Base-by-base conservation (phyloP, 64 coral and sea anemone species). In the Dendrophyllia cribrosa region DNA sequence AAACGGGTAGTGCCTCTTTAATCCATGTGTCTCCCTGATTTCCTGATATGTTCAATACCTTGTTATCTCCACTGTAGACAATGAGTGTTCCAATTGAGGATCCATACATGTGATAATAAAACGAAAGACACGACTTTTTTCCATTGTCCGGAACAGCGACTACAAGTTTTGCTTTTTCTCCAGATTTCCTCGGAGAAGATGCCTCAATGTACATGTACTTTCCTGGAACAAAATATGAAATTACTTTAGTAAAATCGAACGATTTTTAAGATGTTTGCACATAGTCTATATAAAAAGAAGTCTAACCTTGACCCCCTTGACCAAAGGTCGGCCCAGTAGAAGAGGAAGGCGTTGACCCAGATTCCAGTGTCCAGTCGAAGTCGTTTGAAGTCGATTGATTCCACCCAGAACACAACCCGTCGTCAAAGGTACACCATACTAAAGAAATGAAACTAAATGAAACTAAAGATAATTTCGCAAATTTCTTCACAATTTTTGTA, bases 61-160 rank as follows among this genome's bases (percentile, higher is more conserved):
- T 88, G 14, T 59, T 88, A 56, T 88, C 75, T 14, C 74, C 71
- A 71, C 45, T 76, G 52, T 74, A 75, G 0, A 88, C 71, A 44
- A 47, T 75, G 2, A 88, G 86, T 17, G 69, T 88, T n/a, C 72
- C 72, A 26, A 75, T 8, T 14, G 70, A 51, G 0, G 25, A 24
- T 4, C 86, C 86, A 72, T 88, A 75, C 86, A 88, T 88, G 70
- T 88, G 86, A 53, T 88, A 88, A 25, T 88, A 88, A 50, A 88
- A 76, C 12, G 66, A 66, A 0, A 66, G 63, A 66, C 63, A 66
- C 63, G 63, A 66, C 0, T 17, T 34, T 34, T 34, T 34, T 34
- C 55, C 55, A 58, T 58, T 58, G 13, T 13, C 13, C 13, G 55
- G 55, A 58, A 58, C 55, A 58, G 55, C 13, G 7, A 13, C 55